Base-by-base conservation (phyloP, 1,140 invertebrate species). In the Sitobion miscanthi region DNA sequence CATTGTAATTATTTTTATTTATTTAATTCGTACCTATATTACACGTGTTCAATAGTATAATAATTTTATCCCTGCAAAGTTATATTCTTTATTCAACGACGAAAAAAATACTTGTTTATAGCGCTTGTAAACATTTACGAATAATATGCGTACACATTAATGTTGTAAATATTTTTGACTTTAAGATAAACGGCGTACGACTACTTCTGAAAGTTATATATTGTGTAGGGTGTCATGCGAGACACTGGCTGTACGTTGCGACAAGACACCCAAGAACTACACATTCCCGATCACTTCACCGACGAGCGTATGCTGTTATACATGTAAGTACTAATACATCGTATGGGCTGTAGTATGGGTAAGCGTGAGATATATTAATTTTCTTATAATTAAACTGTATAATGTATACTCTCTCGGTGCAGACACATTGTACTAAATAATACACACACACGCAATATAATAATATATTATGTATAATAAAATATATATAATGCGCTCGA, bases 321-420 rank as follows among this genome's bases (percentile, higher is more conserved):
- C 42, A 69, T 69, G 30, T 69, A 62, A 30, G 25, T 9, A 14
- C 30, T 14, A 30, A n/a, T n/a, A 69, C 30, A 69, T n/a, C n/a
- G 14, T 6, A 14, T 17, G 6, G 30, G 9, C 30, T 9, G 35
- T 23, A 85, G 38, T 83, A 42, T 85, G 2, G 38, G 21, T 49
- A 30, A 14, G 45, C 85, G 85, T 47, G 85, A 87, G 49, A 88
- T 88, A 49, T 49, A 88, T 88, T 88, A 49, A 35, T 88, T 52
- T 88, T 52, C 30, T 52, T 49, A 49, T 88, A 35, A 52, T 88
- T 52, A 88, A n/a, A 38, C n/a, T 42, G n/a, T 38, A 47, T 0
- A 35, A 49, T 11, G 14, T n/a, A 82, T 23, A 38, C 77, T 38
- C 77, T 38, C 77, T 21, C n/a, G 8, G 20, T 9, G 35, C 35